A percentile compares a stretch with the other conserved stretches of the same genome.
These are phyloP conservation scores for Coreoperca whiteheadi DNA, from an alignment of 2,113 vertebrate genomes.

Conservation along the genomic window DNA sequence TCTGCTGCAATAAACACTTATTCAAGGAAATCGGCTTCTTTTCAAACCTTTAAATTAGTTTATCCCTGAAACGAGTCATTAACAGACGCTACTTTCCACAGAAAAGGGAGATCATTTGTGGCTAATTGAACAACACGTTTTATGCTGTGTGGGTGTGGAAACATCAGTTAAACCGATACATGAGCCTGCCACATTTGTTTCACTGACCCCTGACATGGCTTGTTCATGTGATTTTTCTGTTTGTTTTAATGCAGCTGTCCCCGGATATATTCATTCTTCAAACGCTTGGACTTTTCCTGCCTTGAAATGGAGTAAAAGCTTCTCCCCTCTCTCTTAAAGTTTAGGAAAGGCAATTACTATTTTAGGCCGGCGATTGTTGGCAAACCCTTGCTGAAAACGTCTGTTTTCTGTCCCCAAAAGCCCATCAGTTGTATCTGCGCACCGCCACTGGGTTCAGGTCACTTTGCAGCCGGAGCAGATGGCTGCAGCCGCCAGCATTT, in stretches of 20 bases:
- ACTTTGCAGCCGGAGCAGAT: constrained; percentile 23
- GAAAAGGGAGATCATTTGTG: background rate
- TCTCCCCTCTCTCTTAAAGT: background rate
- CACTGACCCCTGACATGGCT: background rate
- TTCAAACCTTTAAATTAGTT: constrained; percentile 7
- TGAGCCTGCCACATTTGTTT: background rate
- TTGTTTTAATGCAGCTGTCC: background rate
- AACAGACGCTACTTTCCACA: constrained; percentile 1
- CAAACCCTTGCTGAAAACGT: background rate
- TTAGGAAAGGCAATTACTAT: background rate
- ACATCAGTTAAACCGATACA: constrained; percentile 4
- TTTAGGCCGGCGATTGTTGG: background rate
- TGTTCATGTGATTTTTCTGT: background rate
- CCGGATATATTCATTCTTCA: background rate
- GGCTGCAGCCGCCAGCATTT: constrained; percentile 1
- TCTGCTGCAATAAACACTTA: constrained; percentile 21
- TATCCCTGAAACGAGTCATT: constrained; percentile 17
- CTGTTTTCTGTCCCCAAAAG: background rate
- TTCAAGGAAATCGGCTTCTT: background rate
- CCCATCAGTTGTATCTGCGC: background rate
- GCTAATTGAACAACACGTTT: constrained; percentile 2
- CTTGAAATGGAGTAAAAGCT: background rate
- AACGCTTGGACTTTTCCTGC: background rate
- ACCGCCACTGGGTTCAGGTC: constrained; percentile 14
- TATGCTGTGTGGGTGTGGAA: background rate